Evolutionary conservation across 1,140 invertebrate genomes (phyloP), one percentile per base, ranked within the genome.

Genomic region (Phortica variegata): DNA sequence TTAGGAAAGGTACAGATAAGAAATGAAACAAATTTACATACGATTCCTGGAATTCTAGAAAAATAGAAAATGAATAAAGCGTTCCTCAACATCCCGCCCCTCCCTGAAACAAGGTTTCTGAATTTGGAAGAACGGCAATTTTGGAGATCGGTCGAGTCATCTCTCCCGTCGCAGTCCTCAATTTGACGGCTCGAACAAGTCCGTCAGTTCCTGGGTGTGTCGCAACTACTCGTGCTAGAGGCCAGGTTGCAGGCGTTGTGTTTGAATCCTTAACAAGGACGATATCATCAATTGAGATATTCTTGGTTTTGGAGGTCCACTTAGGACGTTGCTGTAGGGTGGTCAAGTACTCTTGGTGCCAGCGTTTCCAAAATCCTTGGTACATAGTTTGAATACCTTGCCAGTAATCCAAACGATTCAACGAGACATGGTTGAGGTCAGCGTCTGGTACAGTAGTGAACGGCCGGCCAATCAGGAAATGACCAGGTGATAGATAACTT

Each of bases 401-500:
- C 58, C 60, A 72, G 2, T 53, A 43, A 34, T 45, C 16, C 6
- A 66, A 43, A 10, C 41, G 46, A 38, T 55, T 51, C 3, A 36
- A 12, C 8, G 7, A 9, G 1, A 43, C 16, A 10, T 54, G 39
- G 2, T 33, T 13, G 7, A 33, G 1, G 26, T 26, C 44, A 13
- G 38, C n/a, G 26, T 59, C 47, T 10, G 60, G 53, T 7, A 61
- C 8, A 3, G 48, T 31, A 7, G 46, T n/a, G n/a, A n/a, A n/a
- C n/a, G n/a, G n/a, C n/a, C n/a, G n/a, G n/a, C n/a, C n/a, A n/a
- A n/a, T n/a, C 20, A 78, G 41, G 51, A 78, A 78, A 60, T 79
- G 75, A 9, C 49, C 61, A 2, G 77, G 75, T 9, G 77, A 76
- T 7, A 78, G 39, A n/a, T 58, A 45, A 20, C 37, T 39, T 4